phyloP scores from a whole-genome alignment of 37 sponge, comb jelly and placozoan genomes.

The Beroe forskalii region DNA sequence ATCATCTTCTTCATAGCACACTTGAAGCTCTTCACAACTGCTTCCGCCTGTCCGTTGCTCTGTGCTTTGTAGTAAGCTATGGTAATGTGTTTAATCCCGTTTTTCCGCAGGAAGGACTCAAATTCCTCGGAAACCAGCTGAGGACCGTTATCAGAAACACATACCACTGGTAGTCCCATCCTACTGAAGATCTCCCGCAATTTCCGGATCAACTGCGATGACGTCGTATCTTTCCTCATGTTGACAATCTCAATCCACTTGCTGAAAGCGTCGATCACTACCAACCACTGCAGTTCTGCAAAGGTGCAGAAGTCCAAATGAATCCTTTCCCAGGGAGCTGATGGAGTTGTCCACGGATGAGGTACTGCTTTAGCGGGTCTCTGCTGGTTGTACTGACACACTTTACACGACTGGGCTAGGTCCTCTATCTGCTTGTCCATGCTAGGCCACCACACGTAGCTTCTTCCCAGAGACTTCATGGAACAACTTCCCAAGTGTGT shows the following conservation, averaged over 20 bases:
- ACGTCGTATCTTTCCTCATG: conserved; percentile 25
- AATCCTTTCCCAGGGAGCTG: conserved; percentile 67
- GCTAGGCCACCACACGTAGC: conserved; percentile 62
- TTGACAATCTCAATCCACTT: conserved; percentile 69
- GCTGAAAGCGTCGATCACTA: conserved; percentile 64
- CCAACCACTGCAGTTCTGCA: conserved; percentile 46
- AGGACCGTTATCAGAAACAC: conserved; percentile 72
- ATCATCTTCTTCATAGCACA: conserved; percentile 28
- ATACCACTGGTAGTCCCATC: conserved; percentile 65
- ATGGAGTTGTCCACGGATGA: conserved; percentile 69
- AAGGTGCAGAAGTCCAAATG: conserved; percentile 69
- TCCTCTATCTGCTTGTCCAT: conserved; percentile 61
- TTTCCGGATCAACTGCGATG: conserved; percentile 33
- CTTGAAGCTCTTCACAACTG: conserved; percentile 61
- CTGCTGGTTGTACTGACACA: conserved; percentile 60
- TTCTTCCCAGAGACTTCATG: conserved; percentile 61
- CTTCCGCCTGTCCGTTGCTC: conserved; percentile 67
- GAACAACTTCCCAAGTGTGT: conserved; percentile 20
- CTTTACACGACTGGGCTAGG: conserved; percentile 57
- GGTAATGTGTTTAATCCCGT: conserved; percentile 63
- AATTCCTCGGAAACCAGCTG: conserved; percentile 65
- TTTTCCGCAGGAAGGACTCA: conserved; percentile 22
- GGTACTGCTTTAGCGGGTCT: conserved; percentile 54
- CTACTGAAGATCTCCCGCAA: conserved; percentile 63
- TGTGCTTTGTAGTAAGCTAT: conserved; percentile 44